Evolutionary conservation across 2,113 vertebrate species (phyloP), one percentile per base, ranked within the genome.

Genomic region (Prunella fulvescens): DNA sequence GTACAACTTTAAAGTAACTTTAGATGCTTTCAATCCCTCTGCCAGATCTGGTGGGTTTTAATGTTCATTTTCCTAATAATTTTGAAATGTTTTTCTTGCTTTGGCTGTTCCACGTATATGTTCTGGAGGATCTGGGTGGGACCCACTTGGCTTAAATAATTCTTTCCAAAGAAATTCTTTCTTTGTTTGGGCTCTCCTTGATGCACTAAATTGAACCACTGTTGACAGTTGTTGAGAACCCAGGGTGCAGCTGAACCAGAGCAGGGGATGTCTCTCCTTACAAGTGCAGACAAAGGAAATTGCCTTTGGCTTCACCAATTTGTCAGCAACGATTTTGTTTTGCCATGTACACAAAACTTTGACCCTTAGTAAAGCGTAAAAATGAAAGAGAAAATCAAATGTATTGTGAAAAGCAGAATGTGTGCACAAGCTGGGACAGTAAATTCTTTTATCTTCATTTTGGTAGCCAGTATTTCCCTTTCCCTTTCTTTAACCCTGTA

Each of bases 221-320:
- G 84, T 35, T 95, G 84, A 79, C 89, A 91, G 89, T 66, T 79
- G 87, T 19, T 95, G 81, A 95, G 89, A 97, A 33, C 40, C 6
- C 66, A 22, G 94, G 81, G 89, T 92, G 87, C 50, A 95, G 90
- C 84, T 92, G 87, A 94, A 85, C 45, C 42, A 48, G 78, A 82
- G 62, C 66, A 87, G 74, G 47, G 50, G 61, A 80, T 79, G 81
- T 85, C 81, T 90, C 73, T 91, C 3, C 6, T 91, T 88, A 47
- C 70, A 91, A 90, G 74, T 72, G 87, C 4, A 90, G 91, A 95
- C 89, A 76, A 92, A 89, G 45, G 74, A 85, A 85, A 91, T 92
- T 0, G 3, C 22, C 7, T 79, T 91, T 84, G 78, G 42, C 70
- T 85, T 83, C 70, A 26, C 73, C 25, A 33, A 47, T 88, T 95